Percentiles rank a stretch among this genome's conserved stretches.
Conservation (phyloP, 2,888 invertebrate genomes). For the Cloeon dipterum region DNA sequence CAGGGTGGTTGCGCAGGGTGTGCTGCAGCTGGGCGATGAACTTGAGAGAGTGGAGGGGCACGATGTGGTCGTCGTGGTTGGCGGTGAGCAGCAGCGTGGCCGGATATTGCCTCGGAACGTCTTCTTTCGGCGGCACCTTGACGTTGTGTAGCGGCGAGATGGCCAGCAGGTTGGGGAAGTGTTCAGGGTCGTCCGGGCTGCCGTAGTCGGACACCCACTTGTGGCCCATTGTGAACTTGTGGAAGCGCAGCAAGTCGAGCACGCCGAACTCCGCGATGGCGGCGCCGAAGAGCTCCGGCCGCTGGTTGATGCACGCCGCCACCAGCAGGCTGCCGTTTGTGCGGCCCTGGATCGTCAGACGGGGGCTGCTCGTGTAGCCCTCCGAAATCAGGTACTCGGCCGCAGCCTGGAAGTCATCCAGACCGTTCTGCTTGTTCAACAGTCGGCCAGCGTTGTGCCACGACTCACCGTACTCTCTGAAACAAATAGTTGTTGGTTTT, state of each 20-base stretch:
- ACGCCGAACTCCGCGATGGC: slow-evolving; percentile 94
- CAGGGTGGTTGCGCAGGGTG: slow-evolving; percentile 29
- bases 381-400: slow-evolving; percentile 66
- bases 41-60: slow-evolving; percentile 91
- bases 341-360: slow-evolving; percentile 75
- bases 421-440: slow-evolving; percentile 87
- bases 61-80: slow-evolving; percentile 96
- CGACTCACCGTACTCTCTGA: slow-evolving; percentile 85
- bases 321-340: slow-evolving; percentile 96
- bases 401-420: slow-evolving; percentile 87
- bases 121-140: slow-evolving; percentile 26
- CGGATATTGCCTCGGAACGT: slow-evolving; percentile 51
- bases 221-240: slow-evolving; percentile 94
- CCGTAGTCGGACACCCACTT: slow-evolving; percentile 96
- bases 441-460: slow-evolving; percentile 91
- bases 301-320: slow-evolving; percentile 83
- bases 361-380: slow-evolving; percentile 50
- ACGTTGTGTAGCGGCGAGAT: slow-evolving; percentile 93
- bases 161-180: slow-evolving; percentile 64
- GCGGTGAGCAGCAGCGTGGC: slow-evolving; percentile 81
- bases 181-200: slow-evolving; percentile 60
- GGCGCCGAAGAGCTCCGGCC: slow-evolving; percentile 83
- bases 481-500: slow-evolving; percentile 7
- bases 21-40: slow-evolving; percentile 79
- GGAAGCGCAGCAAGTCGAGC: slow-evolving; percentile 90